Evolutionary conservation across 1,140 invertebrate species (phyloP).

Genomic region (Listronotus oregonensis): DNA sequence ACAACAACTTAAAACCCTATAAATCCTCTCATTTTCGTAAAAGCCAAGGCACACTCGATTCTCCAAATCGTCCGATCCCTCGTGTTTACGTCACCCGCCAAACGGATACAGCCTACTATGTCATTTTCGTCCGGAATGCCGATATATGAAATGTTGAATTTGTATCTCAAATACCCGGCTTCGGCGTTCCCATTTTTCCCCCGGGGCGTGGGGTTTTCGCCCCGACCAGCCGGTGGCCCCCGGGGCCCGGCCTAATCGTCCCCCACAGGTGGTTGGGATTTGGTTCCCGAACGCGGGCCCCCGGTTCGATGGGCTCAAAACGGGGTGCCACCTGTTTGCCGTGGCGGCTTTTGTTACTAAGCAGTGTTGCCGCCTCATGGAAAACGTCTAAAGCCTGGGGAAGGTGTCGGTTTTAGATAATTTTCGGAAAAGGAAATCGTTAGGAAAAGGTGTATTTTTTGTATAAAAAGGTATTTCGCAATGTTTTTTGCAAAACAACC

Average conservation of each 20-base stretch:
- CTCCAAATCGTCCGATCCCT: constrained; percentile 23
- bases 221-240: constrained; percentile 28
- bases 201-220: constrained; percentile 14
- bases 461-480: no score
- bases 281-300: constrained; percentile 4
- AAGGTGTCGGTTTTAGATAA: background rate
- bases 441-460: no score
- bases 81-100: constrained; percentile 31
- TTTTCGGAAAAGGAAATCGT: no score
- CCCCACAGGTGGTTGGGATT: constrained; percentile 36
- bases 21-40: constrained; percentile 17
- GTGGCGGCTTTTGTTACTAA: constrained; percentile 9
- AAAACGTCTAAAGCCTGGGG: background rate
- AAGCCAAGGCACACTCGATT: constrained; percentile 22
- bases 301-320: constrained; percentile 13
- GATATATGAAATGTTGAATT: background rate
- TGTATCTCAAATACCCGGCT: constrained; percentile 4
- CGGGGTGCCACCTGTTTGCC: constrained; percentile 21
- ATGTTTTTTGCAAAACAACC: no score
- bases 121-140: constrained; percentile 9
- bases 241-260: constrained; percentile 12
- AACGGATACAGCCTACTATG: constrained; percentile 26
- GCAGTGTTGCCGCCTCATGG: constrained; percentile 13
- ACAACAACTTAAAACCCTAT: background rate
- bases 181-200: constrained; percentile 8